Percentiles rank a stretch among this genome's conserved stretches.
phyloP scores from a whole-genome alignment of 2,888 invertebrate species.

The Bedellia somnulentella region DNA sequence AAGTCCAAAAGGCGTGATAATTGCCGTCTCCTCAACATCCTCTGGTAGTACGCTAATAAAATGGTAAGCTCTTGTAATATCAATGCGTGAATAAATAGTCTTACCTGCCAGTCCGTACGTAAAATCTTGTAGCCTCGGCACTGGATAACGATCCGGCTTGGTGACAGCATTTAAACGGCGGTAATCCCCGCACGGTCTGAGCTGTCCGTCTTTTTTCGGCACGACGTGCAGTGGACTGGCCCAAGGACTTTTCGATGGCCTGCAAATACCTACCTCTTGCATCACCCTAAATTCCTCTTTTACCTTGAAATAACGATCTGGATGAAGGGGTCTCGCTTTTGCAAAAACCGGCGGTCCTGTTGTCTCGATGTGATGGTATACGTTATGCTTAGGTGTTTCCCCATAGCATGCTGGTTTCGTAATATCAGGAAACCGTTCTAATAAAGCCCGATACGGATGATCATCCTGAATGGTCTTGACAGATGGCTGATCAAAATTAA shows the following conservation, averaged over 20 bases:
- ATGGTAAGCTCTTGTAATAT: constrained; percentile 20
- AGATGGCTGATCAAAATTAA: background rate
- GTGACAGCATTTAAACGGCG: constrained; percentile 18
- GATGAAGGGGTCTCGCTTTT: constrained; percentile 18
- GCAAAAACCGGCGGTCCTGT: constrained; percentile 19
- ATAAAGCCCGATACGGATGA: constrained; percentile 4
- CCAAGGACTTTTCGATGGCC: constrained; percentile 28
- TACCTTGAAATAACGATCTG: constrained; percentile 17
- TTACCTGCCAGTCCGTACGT: constrained; percentile 9
- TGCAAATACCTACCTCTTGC: constrained; percentile 24
- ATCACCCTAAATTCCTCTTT: constrained; percentile 19
- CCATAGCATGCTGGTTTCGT: background rate
- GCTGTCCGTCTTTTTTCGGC: constrained; percentile 12
- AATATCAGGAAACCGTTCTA: constrained; percentile 6
- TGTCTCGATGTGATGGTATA: constrained; percentile 18
- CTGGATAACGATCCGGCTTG: constrained; percentile 18
- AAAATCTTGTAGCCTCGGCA: constrained; percentile 19
- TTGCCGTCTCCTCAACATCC: constrained; percentile 24
- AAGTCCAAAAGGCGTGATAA: constrained; percentile 19
- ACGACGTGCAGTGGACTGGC: constrained; percentile 19
- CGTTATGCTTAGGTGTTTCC: constrained; percentile 1
- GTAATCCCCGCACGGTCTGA: constrained; percentile 22
- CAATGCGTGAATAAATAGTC: constrained; percentile 10
- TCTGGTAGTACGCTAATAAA: constrained; percentile 19
- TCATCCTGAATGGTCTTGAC: background rate